Percentiles rank a stretch among this genome's conserved stretches.
phyloP scores from a whole-genome alignment of 2,797 vertebrate species.

The Triplophysa bombifrons region DNA sequence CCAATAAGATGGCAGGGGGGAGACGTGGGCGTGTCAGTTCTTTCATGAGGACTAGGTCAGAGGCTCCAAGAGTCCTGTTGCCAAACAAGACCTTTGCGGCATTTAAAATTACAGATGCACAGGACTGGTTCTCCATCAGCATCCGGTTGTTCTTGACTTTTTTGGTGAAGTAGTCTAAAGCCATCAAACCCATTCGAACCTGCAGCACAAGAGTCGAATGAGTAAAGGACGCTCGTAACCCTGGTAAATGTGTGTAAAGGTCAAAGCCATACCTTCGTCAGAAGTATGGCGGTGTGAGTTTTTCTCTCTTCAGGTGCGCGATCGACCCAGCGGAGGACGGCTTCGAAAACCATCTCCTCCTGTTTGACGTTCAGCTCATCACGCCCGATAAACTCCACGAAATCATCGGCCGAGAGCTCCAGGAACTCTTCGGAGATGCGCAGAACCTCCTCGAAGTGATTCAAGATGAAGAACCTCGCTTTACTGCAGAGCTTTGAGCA shows the following conservation, averaged over 20 bases:
- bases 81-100: constrained; percentile 64
- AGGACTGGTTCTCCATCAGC: constrained; percentile 39
- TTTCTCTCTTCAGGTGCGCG: constrained; percentile 31
- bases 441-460: constrained; percentile 79
- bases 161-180: constrained; percentile 34
- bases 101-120: constrained; percentile 62
- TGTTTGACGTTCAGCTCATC: constrained; percentile 78
- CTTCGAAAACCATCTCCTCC: constrained; percentile 63
- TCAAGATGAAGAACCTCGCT: constrained; percentile 74
- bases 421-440: constrained; percentile 71
- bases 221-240: too few relatives aligned
- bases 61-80: constrained; percentile 53
- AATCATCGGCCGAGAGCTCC: constrained; percentile 62
- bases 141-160: constrained; percentile 35
- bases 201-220: constrained; percentile 7
- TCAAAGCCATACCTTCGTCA: constrained; percentile 57
- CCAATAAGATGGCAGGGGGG: constrained; percentile 78
- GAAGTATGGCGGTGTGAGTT: constrained; percentile 17
- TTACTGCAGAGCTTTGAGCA: constrained; percentile 66
- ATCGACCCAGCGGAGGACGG: constrained; percentile 56
- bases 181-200: constrained; percentile 60
- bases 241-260: too few relatives aligned
- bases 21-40: constrained; percentile 74
- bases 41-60: constrained; percentile 51
- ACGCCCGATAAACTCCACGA: constrained; percentile 73